Conservation (phyloP, 2,888 invertebrate genomes). For the Sinohyriopsis cumingii region DNA sequence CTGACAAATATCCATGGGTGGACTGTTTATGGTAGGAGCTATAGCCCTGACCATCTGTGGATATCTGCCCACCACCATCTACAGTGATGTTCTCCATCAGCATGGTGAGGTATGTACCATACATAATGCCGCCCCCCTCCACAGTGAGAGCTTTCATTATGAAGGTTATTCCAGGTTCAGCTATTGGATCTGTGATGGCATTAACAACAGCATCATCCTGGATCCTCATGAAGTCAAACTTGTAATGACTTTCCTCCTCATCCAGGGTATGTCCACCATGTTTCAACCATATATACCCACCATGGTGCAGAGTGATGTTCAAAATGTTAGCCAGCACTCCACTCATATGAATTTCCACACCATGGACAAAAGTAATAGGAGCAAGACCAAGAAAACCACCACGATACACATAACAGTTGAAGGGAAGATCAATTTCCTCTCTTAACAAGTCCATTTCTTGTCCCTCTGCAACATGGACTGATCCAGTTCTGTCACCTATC, state of each 20-base stretch:
- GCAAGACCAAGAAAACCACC: slow-evolving; percentile 54
- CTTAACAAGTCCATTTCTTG: slow-evolving; percentile 52
- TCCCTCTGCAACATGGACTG: slow-evolving; percentile 48
- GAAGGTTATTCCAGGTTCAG: slow-evolving; percentile 50
- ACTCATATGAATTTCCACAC: slow-evolving; percentile 54
- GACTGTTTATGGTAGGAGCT: slow-evolving; percentile 36
- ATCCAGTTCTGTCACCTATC: slow-evolving; percentile 60
- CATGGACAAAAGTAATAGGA: slow-evolving; percentile 55
- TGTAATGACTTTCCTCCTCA: slow-evolving; percentile 42
- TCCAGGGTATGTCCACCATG: slow-evolving; percentile 51
- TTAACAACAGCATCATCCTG: slow-evolving; percentile 53
- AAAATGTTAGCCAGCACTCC: slow-evolving; percentile 51
- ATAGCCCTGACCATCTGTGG: slow-evolving; percentile 55
- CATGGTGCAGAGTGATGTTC: slow-evolving; percentile 56
- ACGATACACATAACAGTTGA: slow-evolving; percentile 50
- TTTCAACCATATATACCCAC: slow-evolving; percentile 58
- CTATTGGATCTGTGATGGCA: slow-evolving; percentile 52
- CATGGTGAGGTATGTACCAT: slow-evolving; percentile 49
- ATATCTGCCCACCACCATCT: slow-evolving; percentile 53
- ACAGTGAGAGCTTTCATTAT: slow-evolving; percentile 39
- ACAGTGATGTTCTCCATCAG: slow-evolving; percentile 53
- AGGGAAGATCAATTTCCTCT: slow-evolving; percentile 57
- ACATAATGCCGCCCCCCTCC: slow-evolving; percentile 57
- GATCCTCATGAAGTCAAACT: slow-evolving; percentile 46
- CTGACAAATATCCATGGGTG: slow-evolving; percentile 39